These are phyloP conservation scores for Tupaia tana DNA, from an alignment of 2,113 vertebrate genomes.

Conservation along the genomic window DNA sequence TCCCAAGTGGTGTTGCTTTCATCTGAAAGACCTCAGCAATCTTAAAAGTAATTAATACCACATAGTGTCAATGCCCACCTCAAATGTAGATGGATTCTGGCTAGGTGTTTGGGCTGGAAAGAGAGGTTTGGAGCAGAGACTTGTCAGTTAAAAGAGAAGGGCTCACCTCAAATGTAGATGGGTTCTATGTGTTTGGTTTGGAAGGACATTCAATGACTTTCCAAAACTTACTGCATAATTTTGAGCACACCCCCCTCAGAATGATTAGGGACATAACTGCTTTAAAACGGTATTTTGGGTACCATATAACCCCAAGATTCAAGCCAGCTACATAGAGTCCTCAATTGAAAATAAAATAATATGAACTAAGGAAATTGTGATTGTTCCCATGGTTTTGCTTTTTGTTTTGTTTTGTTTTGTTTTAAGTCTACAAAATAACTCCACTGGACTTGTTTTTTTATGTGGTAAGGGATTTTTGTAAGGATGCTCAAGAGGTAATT, in stretches of 20 bases:
- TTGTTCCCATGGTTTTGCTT: background rate
- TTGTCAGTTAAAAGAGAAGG: too few relatives aligned
- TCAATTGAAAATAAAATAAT: slow-evolving; percentile 19
- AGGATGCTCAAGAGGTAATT: slow-evolving; percentile 59
- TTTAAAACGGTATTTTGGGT: slow-evolving; percentile 45
- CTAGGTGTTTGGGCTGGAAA: too few relatives aligned
- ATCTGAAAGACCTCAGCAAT: background rate
- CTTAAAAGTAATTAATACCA: slow-evolving; percentile 21
- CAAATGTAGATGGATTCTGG: too few relatives aligned
- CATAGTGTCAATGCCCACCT: background rate
- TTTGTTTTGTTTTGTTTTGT: too few relatives aligned
- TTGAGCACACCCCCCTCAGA: slow-evolving; percentile 24
- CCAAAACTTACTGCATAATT: background rate
- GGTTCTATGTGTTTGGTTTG: too few relatives aligned
- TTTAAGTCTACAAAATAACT: too few relatives aligned
- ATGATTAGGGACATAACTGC: background rate
- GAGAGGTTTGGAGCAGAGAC: too few relatives aligned
- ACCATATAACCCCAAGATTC: background rate
- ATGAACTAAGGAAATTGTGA: slow-evolving; percentile 26
- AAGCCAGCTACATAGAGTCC: background rate
- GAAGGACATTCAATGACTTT: background rate
- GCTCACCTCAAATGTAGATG: too few relatives aligned
- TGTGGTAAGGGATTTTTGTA: background rate
- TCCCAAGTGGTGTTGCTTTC: background rate
- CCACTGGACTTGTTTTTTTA: slow-evolving; percentile 46